A percentile compares a stretch with the other conserved stretches of the same genome.
phyloP scores from a whole-genome alignment of 1,140 invertebrate species.

The Lordiphosa stackelbergi region DNA sequence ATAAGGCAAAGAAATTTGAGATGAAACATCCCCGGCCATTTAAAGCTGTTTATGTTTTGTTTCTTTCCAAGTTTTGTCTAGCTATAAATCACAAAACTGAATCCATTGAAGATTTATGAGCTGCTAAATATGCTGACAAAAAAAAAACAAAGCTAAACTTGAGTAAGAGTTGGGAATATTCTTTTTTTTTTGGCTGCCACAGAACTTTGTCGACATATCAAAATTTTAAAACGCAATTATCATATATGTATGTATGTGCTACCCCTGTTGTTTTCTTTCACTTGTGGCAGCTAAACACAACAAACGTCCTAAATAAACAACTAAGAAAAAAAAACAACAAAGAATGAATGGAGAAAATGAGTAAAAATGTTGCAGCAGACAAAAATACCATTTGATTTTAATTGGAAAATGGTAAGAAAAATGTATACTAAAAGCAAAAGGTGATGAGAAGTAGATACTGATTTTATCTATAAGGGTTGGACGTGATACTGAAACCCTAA shows the following conservation, averaged over 20 bases:
- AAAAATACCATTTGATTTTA: conserved; percentile 62
- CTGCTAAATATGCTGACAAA: conserved; percentile 59
- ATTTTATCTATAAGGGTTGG: too few species aligned
- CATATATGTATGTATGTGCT: conserved; percentile 32
- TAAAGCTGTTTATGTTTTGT: background rate
- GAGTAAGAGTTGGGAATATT: conserved; percentile 7
- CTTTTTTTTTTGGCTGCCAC: background rate
- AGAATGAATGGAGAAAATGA: conserved; percentile 20
- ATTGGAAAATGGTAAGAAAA: conserved; percentile 50
- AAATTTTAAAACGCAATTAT: conserved; percentile 61
- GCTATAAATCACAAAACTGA: conserved; percentile 61
- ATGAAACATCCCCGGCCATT: conserved; percentile 2
- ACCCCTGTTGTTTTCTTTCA: conserved; percentile 46
- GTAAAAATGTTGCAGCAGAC: conserved; percentile 37
- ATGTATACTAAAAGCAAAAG: conserved; percentile 1
- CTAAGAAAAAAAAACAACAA: conserved; percentile 23
- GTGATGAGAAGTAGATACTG: background rate
- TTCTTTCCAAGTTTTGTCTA: conserved; percentile 31
- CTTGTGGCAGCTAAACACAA: conserved; percentile 60
- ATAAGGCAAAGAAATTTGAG: background rate
- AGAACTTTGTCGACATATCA: conserved; percentile 47
- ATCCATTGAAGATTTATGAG: conserved; percentile 69
- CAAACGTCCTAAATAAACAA: conserved; percentile 64
- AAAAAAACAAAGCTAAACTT: conserved; percentile 5
- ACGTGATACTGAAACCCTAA: too few species aligned